A percentile compares a stretch with the other conserved stretches of the same genome.
These are phyloP conservation scores for Drosophila pseudotalamancana DNA, from an alignment of 2,888 invertebrate species.

Conservation along the genomic window DNA sequence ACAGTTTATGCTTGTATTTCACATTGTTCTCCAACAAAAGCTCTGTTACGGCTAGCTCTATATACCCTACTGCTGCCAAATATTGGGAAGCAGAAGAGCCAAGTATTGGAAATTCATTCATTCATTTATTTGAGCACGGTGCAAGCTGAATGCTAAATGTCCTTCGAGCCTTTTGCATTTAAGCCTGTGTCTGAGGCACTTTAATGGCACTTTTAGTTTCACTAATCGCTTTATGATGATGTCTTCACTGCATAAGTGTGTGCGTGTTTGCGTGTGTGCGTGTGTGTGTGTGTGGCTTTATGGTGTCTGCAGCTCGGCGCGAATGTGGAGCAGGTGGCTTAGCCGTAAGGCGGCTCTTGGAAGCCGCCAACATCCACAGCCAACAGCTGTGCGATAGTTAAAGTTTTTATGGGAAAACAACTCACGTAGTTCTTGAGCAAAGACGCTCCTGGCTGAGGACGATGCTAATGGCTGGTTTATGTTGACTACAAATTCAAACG, in stretches of 20 bases:
- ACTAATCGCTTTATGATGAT: constrained; percentile 77
- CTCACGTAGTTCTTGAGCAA: constrained; percentile 15
- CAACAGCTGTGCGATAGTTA: constrained; percentile 41
- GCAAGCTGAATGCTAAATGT: constrained; percentile 29
- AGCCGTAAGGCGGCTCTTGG: constrained; percentile 11
- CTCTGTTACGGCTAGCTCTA: background rate
- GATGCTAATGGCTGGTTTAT: constrained; percentile 33
- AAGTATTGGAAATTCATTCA: constrained; percentile 46
- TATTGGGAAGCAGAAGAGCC: background rate
- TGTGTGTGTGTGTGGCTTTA: constrained; percentile 16
- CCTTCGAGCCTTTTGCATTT: constrained; percentile 33
- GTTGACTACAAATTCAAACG: constrained; percentile 21
- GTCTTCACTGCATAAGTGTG: constrained; percentile 42
- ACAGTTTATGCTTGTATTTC: too few species aligned
- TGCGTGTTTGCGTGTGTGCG: background rate
- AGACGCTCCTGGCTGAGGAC: constrained; percentile 12
- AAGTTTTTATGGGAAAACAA: constrained; percentile 37
- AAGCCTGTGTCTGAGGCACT: constrained; percentile 52
- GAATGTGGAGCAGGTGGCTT: constrained; percentile 40
- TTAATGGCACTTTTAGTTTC: constrained; percentile 75
- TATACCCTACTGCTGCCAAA: background rate
- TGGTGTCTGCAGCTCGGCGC: constrained; percentile 2
- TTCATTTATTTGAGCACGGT: constrained; percentile 2
- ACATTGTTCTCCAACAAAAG: too few species aligned
- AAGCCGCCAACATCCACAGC: constrained; percentile 11